These are phyloP conservation scores for Lichenostomus cassidix DNA, from an alignment of 2,113 vertebrate genomes.

Conservation along the genomic window DNA sequence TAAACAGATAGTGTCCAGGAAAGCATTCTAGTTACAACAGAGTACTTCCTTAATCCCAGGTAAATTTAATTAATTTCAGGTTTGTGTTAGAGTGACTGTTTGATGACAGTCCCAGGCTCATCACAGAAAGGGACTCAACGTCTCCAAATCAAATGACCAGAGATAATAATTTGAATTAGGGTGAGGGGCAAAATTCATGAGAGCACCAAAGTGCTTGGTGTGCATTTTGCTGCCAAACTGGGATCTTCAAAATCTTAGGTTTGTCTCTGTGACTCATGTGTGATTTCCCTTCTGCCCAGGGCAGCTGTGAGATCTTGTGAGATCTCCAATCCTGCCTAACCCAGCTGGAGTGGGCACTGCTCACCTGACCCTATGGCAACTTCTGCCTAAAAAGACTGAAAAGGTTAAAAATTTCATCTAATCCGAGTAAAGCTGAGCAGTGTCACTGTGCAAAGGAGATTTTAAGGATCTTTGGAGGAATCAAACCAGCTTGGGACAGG, in stretches of 20 bases:
- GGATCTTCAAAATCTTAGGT: neutral
- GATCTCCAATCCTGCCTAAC: neutral
- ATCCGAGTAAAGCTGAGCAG: neutral
- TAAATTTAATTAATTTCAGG: neutral
- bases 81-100: neutral
- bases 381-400: neutral
- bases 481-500: neutral
- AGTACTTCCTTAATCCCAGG: neutral
- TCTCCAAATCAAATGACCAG: neutral
- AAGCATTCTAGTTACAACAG: neutral
- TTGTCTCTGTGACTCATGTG: fast-evolving
- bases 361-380: neutral
- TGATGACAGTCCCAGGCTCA: neutral
- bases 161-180: neutral
- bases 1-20: neutral
- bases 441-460: neutral
- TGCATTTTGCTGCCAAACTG: neutral
- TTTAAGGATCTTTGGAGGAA: neutral
- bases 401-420: neutral
- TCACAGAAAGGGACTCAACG: neutral
- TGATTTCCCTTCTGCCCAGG: neutral
- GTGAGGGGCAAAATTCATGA: neutral
- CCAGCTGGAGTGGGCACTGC: neutral
- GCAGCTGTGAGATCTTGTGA: neutral
- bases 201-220: neutral